Percentiles rank a stretch among this genome's conserved stretches.
These are phyloP conservation scores for Haemorhous mexicanus DNA, from an alignment of 2,113 vertebrate genomes.

Conservation along the genomic window DNA sequence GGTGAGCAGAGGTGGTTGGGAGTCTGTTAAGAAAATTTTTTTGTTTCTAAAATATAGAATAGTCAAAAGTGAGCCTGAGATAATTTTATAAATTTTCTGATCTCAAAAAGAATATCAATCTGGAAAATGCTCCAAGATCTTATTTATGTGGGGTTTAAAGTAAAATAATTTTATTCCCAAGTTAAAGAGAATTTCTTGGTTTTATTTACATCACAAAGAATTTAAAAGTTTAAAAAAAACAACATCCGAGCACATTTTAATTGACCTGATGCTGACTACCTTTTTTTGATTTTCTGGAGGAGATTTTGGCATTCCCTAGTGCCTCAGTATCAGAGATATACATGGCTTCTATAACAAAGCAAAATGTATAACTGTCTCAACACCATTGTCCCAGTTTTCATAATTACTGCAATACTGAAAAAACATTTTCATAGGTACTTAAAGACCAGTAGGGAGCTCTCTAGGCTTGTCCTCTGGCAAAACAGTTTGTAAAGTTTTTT, in stretches of 20 bases:
- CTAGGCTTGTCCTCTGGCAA: neutral
- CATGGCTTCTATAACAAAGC: neutral
- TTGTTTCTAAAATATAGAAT: neutral
- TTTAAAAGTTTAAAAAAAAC: neutral
- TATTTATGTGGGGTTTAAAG: neutral
- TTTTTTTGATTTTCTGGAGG: neutral
- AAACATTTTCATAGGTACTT: neutral
- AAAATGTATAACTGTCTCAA: neutral
- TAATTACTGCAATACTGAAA: neutral
- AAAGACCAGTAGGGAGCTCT: slow-evolving; percentile 13
- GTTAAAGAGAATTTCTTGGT: neutral
- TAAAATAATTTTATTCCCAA: neutral
- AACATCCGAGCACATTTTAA: neutral
- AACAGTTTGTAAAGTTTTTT: neutral
- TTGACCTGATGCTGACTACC: neutral
- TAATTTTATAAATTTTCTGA: neutral
- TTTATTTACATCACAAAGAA: neutral
- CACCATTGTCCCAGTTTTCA: neutral
- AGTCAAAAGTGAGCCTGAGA: neutral
- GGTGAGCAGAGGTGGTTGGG: neutral
- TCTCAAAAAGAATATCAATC: neutral
- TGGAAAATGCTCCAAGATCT: neutral
- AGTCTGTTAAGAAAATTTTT: neutral
- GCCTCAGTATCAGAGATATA: neutral
- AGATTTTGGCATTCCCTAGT: neutral